Base-by-base conservation (phyloP, 2,113 vertebrate genomes). In the Eubucco bourcierii region DNA sequence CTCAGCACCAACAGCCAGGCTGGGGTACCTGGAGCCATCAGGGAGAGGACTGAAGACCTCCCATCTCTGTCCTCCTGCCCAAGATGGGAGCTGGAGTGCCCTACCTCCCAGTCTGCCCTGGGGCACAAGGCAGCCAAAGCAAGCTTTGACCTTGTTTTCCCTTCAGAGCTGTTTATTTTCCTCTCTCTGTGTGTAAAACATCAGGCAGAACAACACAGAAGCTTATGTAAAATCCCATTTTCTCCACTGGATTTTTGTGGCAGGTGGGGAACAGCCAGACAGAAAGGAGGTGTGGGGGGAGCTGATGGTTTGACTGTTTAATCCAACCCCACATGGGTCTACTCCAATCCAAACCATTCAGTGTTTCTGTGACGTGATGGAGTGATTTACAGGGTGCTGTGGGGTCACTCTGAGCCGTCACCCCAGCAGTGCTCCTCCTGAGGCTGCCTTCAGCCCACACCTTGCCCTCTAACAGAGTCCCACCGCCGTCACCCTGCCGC, bases 121-220 rank as follows among this genome's bases (percentile, higher is more conserved):
- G 74, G 78, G 10, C 81, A 55, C 0, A 0, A 74, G 87, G 74
- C 87, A 78, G 78, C 33, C 70, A 25, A 20, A 90, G 80, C 81
- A 44, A 79, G 83, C 41, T 75, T 31, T 94, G 87, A 93, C 94
- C 94, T 94, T 95, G 66, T 75, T 94, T 93, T 72, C 18, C 27
- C 78, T 91, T 81, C 34, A 41, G 18, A 14, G 59, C 24, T 33
- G 15, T 70, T 71, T 46, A 18, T 46, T 50, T 20, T 7, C 20
- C 3, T 10, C 20, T 28, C 17, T 15, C 8, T 7, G 34, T 2
- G 1, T 29, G 80, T 28, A 53, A 53, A 73, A 28, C 65, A 15
- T 2, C 0, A 10, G 58, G 63, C 82, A 46, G 47, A 82, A 8
- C 44, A 5, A 15, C 59, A 11, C 0, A 7, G 47, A 41, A 39